A percentile compares a stretch with the other conserved stretches of the same genome.
Conservation (phyloP, 2,113 vertebrate species). For the Petromus typicus region DNA sequence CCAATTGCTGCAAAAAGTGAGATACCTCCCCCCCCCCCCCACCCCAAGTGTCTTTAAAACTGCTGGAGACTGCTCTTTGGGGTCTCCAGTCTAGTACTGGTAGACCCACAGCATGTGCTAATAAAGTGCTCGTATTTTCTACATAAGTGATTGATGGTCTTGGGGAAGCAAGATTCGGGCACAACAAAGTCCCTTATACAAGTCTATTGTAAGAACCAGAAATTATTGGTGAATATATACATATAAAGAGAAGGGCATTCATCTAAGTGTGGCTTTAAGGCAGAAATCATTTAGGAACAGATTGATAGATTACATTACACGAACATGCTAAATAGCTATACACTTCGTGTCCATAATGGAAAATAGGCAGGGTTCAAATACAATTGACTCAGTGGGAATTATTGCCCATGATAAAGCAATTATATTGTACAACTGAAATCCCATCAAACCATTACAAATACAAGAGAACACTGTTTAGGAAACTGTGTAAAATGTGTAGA, state of each 20-base stretch:
- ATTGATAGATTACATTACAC: background rate
- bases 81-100: no score
- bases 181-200: background rate
- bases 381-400: background rate
- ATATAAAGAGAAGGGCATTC: background rate
- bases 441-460: background rate
- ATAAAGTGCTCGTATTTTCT: no score
- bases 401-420: background rate
- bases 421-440: background rate
- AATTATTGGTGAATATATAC: background rate
- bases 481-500: conserved; percentile 5
- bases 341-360: background rate
- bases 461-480: background rate
- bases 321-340: background rate
- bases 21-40: no score
- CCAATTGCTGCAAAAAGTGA: no score
- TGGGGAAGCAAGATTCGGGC: no score
- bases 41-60: no score
- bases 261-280: background rate
- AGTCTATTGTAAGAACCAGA: background rate
- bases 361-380: conserved; percentile 32
- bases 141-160: no score
- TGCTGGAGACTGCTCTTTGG: no score
- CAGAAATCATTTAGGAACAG: background rate
- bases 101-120: no score